Conservation (phyloP, 2,888 invertebrate genomes). For the Microplitis manilae region DNA sequence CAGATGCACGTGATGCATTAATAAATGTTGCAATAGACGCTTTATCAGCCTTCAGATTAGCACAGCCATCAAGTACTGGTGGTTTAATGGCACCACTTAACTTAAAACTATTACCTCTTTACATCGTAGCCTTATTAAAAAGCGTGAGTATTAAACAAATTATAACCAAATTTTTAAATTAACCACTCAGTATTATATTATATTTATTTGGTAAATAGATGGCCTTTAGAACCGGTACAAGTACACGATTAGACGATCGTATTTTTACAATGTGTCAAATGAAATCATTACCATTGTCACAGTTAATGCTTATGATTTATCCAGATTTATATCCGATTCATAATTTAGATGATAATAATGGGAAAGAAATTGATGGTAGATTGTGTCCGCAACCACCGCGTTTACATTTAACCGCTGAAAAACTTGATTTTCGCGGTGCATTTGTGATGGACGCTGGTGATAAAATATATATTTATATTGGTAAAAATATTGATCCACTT, state of each 20-base stretch:
- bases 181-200: not conserved
- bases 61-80: slow-evolving; percentile 72
- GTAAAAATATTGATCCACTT: slow-evolving; percentile 82
- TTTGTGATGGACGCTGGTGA: slow-evolving; percentile 93
- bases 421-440: slow-evolving; percentile 87
- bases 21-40: slow-evolving; percentile 96
- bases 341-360: slow-evolving; percentile 75
- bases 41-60: slow-evolving; percentile 81
- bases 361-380: slow-evolving; percentile 70
- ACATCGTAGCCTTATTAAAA: slow-evolving; percentile 91
- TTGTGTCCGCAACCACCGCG: slow-evolving; percentile 80
- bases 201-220: slow-evolving; percentile 73
- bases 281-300: slow-evolving; percentile 87
- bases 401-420: slow-evolving; percentile 89
- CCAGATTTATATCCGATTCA: slow-evolving; percentile 94
- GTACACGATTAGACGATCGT: slow-evolving; percentile 93
- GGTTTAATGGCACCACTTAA: slow-evolving; percentile 84
- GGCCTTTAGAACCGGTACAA: slow-evolving; percentile 91
- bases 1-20: slow-evolving; percentile 96
- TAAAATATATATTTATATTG: slow-evolving; percentile 86
- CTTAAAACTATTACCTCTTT: slow-evolving; percentile 88
- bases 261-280: slow-evolving; percentile 94
- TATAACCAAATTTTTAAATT: not conserved
- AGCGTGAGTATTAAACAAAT: slow-evolving; percentile 74
- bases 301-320: slow-evolving; percentile 88